These are phyloP conservation scores for Melanotaenia nigrans DNA, from an alignment of 2,797 vertebrate genomes.

Conservation along the genomic window DNA sequence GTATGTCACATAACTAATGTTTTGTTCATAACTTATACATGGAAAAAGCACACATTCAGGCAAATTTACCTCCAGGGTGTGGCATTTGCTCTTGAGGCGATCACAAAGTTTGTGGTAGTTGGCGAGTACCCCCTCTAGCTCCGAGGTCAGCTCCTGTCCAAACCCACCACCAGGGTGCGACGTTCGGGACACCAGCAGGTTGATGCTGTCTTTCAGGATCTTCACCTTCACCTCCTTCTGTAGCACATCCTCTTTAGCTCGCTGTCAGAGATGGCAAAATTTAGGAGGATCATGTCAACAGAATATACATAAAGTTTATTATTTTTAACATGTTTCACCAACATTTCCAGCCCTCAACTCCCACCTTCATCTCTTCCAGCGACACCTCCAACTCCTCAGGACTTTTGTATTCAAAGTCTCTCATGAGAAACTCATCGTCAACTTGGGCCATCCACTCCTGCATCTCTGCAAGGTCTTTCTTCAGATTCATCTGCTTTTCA, in stretches of 20 bases:
- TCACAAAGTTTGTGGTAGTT: constrained; percentile 97
- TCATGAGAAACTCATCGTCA: constrained; percentile 97
- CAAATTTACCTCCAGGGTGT: constrained; percentile 91
- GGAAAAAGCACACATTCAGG: not conserved
- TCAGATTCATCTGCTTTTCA: constrained; percentile 92
- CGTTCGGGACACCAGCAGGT: constrained; percentile 85
- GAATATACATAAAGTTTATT: too few species aligned
- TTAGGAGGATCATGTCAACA: not conserved
- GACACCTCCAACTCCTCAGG: constrained; percentile 94
- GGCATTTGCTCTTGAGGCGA: constrained; percentile 94
- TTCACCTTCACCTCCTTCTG: constrained; percentile 99
- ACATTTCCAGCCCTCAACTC: not conserved
- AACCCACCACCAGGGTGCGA: constrained; percentile 78
- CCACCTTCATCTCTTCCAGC: constrained; percentile 97
- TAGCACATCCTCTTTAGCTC: constrained; percentile 97
- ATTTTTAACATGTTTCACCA: not conserved
- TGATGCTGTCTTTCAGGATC: constrained; percentile 97
- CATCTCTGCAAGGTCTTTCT: constrained; percentile 98
- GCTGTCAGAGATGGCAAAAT: constrained; percentile 75
- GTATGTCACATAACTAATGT: not conserved
- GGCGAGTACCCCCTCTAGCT: constrained; percentile 88
- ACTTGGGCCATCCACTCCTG: constrained; percentile 97
- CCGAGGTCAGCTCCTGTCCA: constrained; percentile 84
- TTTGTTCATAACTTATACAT: not conserved
- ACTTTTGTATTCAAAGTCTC: constrained; percentile 97